phyloP scores from a whole-genome alignment of 2,113 vertebrate species.

The Ceyx margarethae region DNA sequence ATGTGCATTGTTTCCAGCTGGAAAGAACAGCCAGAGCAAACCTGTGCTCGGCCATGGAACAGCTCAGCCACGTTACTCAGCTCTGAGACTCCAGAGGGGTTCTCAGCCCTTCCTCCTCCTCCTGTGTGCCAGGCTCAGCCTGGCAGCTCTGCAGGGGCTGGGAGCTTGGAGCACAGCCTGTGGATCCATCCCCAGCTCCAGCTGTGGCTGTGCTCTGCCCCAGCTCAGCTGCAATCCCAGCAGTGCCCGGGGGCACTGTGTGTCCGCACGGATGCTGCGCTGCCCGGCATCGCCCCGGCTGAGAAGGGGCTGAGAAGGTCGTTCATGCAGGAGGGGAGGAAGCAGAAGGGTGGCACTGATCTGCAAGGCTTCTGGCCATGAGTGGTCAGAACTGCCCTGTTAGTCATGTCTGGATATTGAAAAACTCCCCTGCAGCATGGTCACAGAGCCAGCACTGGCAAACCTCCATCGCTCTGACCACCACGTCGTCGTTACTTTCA shows the following conservation, averaged over 20 bases:
- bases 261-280: not conserved
- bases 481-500: not conserved
- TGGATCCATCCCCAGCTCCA: not conserved
- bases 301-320: not conserved
- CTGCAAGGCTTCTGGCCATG: not conserved
- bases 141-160: fast-evolving
- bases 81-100: not conserved
- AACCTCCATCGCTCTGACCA: not conserved
- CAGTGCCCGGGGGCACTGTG: not conserved
- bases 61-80: not conserved
- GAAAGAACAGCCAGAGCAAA: not conserved
- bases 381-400: not conserved
- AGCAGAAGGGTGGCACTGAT: not conserved
- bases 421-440: not conserved
- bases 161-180: not conserved
- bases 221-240: fast-evolving
- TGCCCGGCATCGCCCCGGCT: fast-evolving
- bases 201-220: fast-evolving
- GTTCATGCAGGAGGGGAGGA: not conserved
- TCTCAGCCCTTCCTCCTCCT: not conserved
- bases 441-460: not conserved
- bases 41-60: not conserved
- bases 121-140: not conserved
- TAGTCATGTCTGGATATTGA: not conserved
- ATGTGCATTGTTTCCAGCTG: not conserved